Percentiles rank a stretch among this genome's conserved stretches.
Evolutionary conservation across 2,797 vertebrate genomes (phyloP).

Genomic region (Sebastes itinus): DNA sequence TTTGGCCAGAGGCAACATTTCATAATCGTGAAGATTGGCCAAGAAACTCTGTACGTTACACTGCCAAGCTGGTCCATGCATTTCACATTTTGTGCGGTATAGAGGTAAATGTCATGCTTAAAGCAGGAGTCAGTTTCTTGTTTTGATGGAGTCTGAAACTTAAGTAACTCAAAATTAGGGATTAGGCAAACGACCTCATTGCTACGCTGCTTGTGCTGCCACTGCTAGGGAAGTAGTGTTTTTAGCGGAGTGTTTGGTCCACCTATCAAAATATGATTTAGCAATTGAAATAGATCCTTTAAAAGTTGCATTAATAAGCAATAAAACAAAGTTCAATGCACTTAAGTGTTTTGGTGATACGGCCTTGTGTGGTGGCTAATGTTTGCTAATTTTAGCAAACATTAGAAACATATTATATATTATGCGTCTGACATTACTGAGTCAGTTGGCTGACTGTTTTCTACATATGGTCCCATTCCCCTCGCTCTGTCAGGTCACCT

Average conservation of each 20-base stretch:
- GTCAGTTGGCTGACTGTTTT: no score
- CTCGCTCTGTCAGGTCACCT: no score
- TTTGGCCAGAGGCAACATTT: constrained; percentile 65
- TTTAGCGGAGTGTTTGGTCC: not conserved
- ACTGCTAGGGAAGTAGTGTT: not conserved
- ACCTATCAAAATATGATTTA: not conserved
- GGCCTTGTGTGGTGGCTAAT: no score
- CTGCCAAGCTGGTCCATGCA: constrained; percentile 15
- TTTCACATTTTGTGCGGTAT: constrained; percentile 13
- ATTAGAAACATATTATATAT: no score
- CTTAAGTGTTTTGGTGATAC: no score
- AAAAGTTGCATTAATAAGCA: not conserved
- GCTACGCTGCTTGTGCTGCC: not conserved
- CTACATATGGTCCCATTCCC: no score
- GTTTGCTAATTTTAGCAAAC: no score
- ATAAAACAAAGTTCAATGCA: not conserved
- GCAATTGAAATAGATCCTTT: not conserved
- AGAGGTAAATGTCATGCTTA: not conserved
- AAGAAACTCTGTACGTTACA: not conserved
- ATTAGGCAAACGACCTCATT: constrained; percentile 4
- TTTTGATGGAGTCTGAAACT: constrained; percentile 11
- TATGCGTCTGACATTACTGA: no score
- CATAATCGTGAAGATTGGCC: constrained; percentile 31
- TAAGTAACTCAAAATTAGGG: not conserved
- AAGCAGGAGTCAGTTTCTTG: not conserved